Percentiles rank a stretch among this genome's conserved stretches.
Conservation (phyloP, 1,140 invertebrate genomes). For the Anastrepha ludens region DNA sequence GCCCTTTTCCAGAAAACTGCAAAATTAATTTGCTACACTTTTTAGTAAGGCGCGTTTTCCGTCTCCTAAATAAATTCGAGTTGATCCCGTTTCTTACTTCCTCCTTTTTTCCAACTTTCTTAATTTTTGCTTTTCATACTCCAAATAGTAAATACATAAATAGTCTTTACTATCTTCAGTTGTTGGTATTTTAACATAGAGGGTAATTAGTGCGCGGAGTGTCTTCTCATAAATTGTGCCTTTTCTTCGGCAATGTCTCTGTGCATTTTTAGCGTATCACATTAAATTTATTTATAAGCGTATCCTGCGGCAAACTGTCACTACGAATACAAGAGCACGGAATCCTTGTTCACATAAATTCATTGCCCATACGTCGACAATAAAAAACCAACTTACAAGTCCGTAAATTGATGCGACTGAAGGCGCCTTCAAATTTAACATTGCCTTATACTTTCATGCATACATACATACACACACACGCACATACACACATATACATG, state of each 20-base stretch:
- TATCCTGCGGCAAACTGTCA: constrained; percentile 49
- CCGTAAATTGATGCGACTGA: background rate
- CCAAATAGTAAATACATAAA: background rate
- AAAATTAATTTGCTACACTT: constrained; percentile 22
- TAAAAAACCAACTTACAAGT: constrained; percentile 32
- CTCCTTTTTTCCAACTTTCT: background rate
- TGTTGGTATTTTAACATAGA: background rate
- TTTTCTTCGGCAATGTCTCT: background rate
- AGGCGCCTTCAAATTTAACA: constrained; percentile 23
- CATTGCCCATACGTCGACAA: constrained; percentile 40
- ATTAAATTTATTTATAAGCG: constrained; percentile 52
- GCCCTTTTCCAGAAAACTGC: background rate
- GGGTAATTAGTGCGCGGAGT: constrained; percentile 29
- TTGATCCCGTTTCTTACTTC: background rate
- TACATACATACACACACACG: background rate
- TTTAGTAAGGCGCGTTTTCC: background rate
- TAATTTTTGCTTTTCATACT: background rate
- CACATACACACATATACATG: background rate
- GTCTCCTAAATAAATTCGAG: background rate
- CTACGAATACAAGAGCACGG: background rate
- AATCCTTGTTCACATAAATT: constrained; percentile 29
- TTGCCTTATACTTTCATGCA: background rate
- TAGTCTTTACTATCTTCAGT: background rate
- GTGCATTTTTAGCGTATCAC: constrained; percentile 11
- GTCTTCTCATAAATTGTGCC: background rate